A percentile compares a stretch with the other conserved stretches of the same genome.
These are phyloP conservation scores for Silurus meridionalis DNA, from an alignment of 2,113 vertebrate genomes.

Conservation along the genomic window DNA sequence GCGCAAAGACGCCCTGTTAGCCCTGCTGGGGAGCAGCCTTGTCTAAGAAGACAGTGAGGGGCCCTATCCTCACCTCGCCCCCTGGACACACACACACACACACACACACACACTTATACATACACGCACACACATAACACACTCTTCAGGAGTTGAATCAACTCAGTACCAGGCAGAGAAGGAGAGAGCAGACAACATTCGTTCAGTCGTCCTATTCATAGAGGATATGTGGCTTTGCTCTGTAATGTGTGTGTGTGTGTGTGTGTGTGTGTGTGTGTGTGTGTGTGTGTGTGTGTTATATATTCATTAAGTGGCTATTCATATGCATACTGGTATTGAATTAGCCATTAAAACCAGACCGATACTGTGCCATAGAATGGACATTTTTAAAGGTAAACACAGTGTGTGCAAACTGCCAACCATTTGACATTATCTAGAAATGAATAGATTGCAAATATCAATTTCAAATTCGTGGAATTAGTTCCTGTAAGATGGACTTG, in stretches of 20 bases:
- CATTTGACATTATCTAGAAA: too few species aligned
- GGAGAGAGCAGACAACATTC: slow-evolving; percentile 34
- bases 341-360: not conserved
- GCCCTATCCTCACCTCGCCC: slow-evolving; percentile 58
- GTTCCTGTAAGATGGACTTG: too few species aligned
- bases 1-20: slow-evolving; percentile 63
- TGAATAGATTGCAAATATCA: too few species aligned
- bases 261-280: not conserved
- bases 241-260: not conserved
- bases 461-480: too few species aligned
- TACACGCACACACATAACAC: slow-evolving; percentile 37
- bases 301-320: not conserved
- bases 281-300: not conserved
- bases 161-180: slow-evolving; percentile 51
- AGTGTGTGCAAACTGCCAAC: not conserved
- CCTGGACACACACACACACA: slow-evolving; percentile 42
- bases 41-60: slow-evolving; percentile 59
- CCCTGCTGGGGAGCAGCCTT: slow-evolving; percentile 51
- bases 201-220: slow-evolving; percentile 42
- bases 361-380: not conserved
- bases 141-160: slow-evolving; percentile 49
- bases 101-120: slow-evolving; percentile 36
- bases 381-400: not conserved
- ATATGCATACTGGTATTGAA: not conserved
- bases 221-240: slow-evolving; percentile 11